Evolutionary conservation across 2,888 invertebrate genomes (phyloP).

Genomic region (Campoplex nolae): DNA sequence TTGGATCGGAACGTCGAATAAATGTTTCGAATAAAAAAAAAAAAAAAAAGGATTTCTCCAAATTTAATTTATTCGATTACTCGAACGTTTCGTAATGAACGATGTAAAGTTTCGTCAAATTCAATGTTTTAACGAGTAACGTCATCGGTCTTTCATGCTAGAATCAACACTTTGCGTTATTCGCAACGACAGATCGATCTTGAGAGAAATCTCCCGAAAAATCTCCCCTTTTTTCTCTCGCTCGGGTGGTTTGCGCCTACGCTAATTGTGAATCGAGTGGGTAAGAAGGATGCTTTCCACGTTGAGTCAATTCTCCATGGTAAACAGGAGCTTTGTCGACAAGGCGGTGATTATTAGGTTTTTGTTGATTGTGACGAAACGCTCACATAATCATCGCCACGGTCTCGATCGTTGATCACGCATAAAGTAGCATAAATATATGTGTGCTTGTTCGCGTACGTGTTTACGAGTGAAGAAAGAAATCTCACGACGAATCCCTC

Average conservation of each 20-base stretch:
- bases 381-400: constrained; percentile 34
- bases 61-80: not conserved
- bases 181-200: not conserved
- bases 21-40: not conserved
- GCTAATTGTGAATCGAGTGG: constrained; percentile 49
- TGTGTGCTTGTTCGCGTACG: not conserved
- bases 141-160: too few relatives aligned
- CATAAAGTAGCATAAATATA: not conserved
- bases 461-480: not conserved
- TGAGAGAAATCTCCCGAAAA: not conserved
- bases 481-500: not conserved
- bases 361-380: constrained; percentile 19
- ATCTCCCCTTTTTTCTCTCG: not conserved
- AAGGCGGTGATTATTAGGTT: constrained; percentile 20
- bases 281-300: constrained; percentile 14
- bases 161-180: not conserved
- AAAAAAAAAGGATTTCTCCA: not conserved
- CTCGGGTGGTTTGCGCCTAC: constrained; percentile 38
- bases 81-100: not conserved
- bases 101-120: not conserved
- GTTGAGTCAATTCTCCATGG: constrained; percentile 35
- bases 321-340: constrained; percentile 53
- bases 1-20: not conserved
- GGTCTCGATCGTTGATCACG: constrained; percentile 16
- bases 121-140: not conserved